Evolutionary conservation across 2,797 vertebrate genomes (phyloP), one percentile per base, ranked within the genome.

Genomic region (Bryconaethiops microstoma): DNA sequence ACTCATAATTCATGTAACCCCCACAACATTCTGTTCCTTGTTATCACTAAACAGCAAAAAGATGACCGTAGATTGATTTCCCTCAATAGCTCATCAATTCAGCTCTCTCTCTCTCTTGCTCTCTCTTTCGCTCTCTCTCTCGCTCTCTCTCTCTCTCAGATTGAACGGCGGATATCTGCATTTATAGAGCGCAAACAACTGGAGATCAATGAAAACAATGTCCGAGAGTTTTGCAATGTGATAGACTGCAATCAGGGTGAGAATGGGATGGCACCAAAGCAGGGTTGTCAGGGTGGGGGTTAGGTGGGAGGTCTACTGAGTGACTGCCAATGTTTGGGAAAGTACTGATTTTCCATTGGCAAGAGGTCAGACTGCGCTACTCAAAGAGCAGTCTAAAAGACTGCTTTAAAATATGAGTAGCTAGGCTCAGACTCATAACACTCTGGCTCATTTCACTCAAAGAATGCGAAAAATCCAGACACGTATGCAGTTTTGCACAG

Each of bases 231-330:
- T 95, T 99, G 98, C 95, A 99, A 99, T 93, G 97, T 99, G 96
- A 99, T 99, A 95, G 96, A 98, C 96, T 99, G 97, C 97, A 99
- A 99, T 97, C 97, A 98, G 97, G 97, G 98, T 99, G 96, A 97
- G 93, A 89, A 79, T 92, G 85, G 89, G 77, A 89, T 84, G 78
- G 88, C 86, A 82, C 76, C 78, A 4, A 68, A 71, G n/a, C 1
- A 42, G 45, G 55, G 40, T 48, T 54, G 87, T 88, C 83, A 85
- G 86, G 81, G 86, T 19, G 19, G 35, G 63, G 64, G 64, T 17
- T 42, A 48, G 76, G 80, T 72, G 39, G 76, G 81, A 78, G 76
- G 73, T 59, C 54, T 59, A 21, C 90, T 89, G 88, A 87, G 89
- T 91, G 90, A 93, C 93, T 95, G 92, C 92, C 93, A 94, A 93